Percentiles rank a stretch among this genome's conserved stretches.
These are phyloP conservation scores for Heterotis niloticus DNA, from an alignment of 2,113 vertebrate species.

Conservation along the genomic window DNA sequence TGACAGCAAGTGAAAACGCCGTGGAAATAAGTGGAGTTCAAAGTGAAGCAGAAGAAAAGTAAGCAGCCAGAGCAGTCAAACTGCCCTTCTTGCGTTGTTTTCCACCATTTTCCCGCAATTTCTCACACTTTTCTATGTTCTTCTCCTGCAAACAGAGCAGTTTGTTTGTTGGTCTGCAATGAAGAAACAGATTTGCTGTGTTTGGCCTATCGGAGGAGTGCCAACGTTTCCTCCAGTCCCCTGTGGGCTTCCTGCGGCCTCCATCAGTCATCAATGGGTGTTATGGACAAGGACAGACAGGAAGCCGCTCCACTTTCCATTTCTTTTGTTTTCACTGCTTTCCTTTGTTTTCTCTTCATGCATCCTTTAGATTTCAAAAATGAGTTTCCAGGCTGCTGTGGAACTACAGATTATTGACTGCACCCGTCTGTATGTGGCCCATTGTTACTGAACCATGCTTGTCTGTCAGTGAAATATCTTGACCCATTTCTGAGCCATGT, in stretches of 20 bases:
- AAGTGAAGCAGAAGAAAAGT: too few species aligned
- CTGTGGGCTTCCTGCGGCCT: slow-evolving; percentile 40
- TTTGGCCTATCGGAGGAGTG: not conserved
- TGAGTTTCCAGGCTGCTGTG: not conserved
- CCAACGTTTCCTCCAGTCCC: slow-evolving; percentile 27
- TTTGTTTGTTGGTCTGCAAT: not conserved
- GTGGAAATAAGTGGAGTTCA: too few species aligned
- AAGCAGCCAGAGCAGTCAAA: not conserved
- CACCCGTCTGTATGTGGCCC: too few species aligned
- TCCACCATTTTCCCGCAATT: not conserved
- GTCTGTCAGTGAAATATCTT: too few species aligned
- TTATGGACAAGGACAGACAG: not conserved
- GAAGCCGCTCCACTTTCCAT: slow-evolving; percentile 36
- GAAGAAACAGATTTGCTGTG: not conserved
- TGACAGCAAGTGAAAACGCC: too few species aligned
- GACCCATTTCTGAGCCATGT: too few species aligned
- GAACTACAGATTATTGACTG: not conserved
- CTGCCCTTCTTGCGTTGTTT: not conserved
- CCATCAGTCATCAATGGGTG: not conserved
- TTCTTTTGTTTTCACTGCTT: slow-evolving; percentile 42
- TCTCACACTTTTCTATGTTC: too few species aligned
- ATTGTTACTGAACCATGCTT: too few species aligned
- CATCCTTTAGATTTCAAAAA: slow-evolving; percentile 35
- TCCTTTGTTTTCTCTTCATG: slow-evolving; percentile 18
- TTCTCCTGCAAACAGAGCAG: too few species aligned